These are phyloP conservation scores for Pangasius larnaudii DNA, from an alignment of 2,797 vertebrate species.

Conservation along the genomic window DNA sequence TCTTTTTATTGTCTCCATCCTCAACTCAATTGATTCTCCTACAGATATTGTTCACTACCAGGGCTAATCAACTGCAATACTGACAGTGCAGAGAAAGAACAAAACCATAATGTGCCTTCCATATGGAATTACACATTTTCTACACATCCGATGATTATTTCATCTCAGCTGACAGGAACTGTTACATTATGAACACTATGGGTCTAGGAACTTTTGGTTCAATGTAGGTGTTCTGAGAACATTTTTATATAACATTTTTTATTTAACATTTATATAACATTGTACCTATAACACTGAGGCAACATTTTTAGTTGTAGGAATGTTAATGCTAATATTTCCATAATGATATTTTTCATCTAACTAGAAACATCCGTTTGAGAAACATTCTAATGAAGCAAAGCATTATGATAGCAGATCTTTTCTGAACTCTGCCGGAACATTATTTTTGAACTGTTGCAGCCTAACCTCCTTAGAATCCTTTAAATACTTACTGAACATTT, in stretches of 20 bases:
- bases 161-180: neutral
- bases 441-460: neutral
- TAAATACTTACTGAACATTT: neutral
- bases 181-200: neutral
- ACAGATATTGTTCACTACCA: slow-evolving; percentile 29
- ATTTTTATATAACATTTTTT: neutral
- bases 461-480: neutral
- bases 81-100: slow-evolving; percentile 37
- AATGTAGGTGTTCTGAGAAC: neutral
- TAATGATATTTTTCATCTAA: neutral
- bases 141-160: neutral
- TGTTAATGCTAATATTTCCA: neutral
- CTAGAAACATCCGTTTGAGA: neutral
- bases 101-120: neutral
- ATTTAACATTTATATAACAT: neutral
- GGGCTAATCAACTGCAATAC: neutral
- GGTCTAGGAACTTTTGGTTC: neutral
- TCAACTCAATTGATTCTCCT: slow-evolving; percentile 13
- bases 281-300: neutral
- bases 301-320: neutral
- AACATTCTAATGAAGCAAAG: neutral
- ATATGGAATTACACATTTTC: slow-evolving; percentile 12
- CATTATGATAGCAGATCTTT: neutral
- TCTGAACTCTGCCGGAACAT: neutral
- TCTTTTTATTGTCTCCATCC: slow-evolving; percentile 15